phyloP scores from a whole-genome alignment of 2,113 vertebrate genomes.

The Melanotaenia duboulayi region DNA sequence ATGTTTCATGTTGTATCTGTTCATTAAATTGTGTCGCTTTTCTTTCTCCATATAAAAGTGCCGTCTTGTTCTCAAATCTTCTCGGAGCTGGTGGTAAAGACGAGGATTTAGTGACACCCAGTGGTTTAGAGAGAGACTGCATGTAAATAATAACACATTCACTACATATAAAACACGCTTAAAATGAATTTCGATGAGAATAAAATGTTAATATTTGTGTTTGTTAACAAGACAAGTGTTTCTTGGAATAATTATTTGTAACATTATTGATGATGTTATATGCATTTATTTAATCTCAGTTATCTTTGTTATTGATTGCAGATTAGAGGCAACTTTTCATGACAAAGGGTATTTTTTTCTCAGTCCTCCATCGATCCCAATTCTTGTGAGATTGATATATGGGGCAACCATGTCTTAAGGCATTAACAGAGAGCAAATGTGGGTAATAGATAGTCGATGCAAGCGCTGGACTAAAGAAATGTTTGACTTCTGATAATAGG shows the following conservation, averaged over 20 bases:
- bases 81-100: too few relatives aligned
- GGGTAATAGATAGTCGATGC: slow-evolving; percentile 63
- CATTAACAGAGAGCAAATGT: slow-evolving; percentile 34
- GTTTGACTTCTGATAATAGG: slow-evolving; percentile 54
- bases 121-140: neutral
- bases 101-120: too few relatives aligned
- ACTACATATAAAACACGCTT: neutral
- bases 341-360: slow-evolving; percentile 23
- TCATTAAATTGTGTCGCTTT: too few relatives aligned
- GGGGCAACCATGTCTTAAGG: slow-evolving; percentile 38
- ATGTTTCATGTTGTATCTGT: too few relatives aligned
- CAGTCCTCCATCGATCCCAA: slow-evolving; percentile 10
- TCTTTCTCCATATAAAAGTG: too few relatives aligned
- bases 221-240: neutral
- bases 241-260: too few relatives aligned
- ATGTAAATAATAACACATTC: neutral
- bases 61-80: too few relatives aligned
- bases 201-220: neutral
- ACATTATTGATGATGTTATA: too few relatives aligned
- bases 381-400: slow-evolving; percentile 10
- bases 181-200: neutral
- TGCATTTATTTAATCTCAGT: neutral
- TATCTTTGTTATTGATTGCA: neutral
- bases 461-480: slow-evolving; percentile 29
- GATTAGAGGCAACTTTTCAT: slow-evolving; percentile 35